Evolutionary conservation across 2,113 vertebrate genomes (phyloP), one percentile per base, ranked within the genome.

Genomic region (Pelodiscus sinensis): DNA sequence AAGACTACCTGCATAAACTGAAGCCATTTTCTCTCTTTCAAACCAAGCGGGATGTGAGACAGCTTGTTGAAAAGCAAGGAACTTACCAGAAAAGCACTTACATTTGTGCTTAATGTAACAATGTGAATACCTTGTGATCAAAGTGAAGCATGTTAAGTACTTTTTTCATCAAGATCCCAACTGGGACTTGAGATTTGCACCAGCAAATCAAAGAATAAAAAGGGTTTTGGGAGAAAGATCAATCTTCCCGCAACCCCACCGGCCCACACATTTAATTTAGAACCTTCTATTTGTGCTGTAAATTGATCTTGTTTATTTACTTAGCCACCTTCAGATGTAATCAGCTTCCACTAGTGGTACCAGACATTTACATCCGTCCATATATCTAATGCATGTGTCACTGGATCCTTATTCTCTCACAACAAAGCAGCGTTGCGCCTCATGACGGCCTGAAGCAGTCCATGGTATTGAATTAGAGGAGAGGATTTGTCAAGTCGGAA

Each of bases 61-160:
- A 75, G 21, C 73, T 56, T 16, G 3, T 25, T 58, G 71, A 60
- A 87, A 89, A 91, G 38, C 57, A 55, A 31, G 31, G 71, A 92
- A 31, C 29, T 24, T 75, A 24, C 22, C 35, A 52, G 62, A 14
- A 21, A 79, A 55, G 71, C 31, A 0, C 88, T 71, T 0, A 0
- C 25, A 24, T 52, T 55, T 13, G 78, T 83, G 90, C 85, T 87
- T 96, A 85, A 96, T 79, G 96, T 85, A 94, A 92, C 92, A 96
- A 96, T 6, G 0, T 18, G 56, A 52, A 16, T 65, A 3, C 44
- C 92, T 0, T 51, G 2, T 0, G 27, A 93, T 88, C 96, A 80
- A 95, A 96, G 93, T 92, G 83, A 87, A 92, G 82, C 82, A 31
- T 9, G 57, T 56, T 92, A 29, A 65, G 24, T 91, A 79, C 78